Percentiles rank a stretch among this genome's conserved stretches.
Evolutionary conservation across 2,797 vertebrate species (phyloP).

Genomic region (Phoxinus dragarum): DNA sequence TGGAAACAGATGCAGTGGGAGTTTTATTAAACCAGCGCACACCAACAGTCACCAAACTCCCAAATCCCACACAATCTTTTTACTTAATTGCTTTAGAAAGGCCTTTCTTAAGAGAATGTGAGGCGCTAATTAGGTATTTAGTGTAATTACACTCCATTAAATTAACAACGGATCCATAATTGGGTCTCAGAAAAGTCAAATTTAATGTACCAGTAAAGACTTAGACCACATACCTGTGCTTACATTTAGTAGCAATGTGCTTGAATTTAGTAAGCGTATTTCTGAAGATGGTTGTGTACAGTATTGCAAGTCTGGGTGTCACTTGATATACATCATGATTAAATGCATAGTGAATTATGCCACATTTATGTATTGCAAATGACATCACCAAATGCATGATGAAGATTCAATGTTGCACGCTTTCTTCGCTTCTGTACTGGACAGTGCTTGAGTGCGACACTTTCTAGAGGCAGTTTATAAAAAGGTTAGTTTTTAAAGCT

Average conservation of each 20-base stretch:
- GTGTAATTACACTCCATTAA: conserved; percentile 13
- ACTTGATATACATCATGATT: not conserved
- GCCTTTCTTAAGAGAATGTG: conserved; percentile 27
- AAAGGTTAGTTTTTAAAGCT: not conserved
- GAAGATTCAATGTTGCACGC: not conserved
- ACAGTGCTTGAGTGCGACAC: not conserved
- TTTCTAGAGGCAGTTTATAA: not conserved
- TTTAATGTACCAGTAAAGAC: not conserved
- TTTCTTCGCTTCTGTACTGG: not conserved
- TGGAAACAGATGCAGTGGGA: conserved; percentile 35
- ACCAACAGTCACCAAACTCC: conserved; percentile 15
- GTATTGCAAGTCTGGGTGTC: not conserved
- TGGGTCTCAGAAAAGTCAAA: not conserved
- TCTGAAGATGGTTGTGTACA: not conserved
- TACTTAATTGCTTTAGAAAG: conserved; percentile 25
- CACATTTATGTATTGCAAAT: not conserved
- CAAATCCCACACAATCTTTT: conserved; percentile 24
- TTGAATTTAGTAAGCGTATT: not conserved
- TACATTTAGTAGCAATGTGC: not conserved
- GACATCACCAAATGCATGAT: not conserved
- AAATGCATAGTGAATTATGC: not conserved
- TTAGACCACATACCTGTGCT: not conserved
- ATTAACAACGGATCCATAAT: conserved; percentile 16
- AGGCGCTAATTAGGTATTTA: not conserved
- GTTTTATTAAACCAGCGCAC: conserved; percentile 24